Percentiles rank a stretch among this genome's conserved stretches.
These are phyloP conservation scores for Enteromius afrohamiltoni DNA, from an alignment of 2,797 vertebrate species.

Conservation along the genomic window DNA sequence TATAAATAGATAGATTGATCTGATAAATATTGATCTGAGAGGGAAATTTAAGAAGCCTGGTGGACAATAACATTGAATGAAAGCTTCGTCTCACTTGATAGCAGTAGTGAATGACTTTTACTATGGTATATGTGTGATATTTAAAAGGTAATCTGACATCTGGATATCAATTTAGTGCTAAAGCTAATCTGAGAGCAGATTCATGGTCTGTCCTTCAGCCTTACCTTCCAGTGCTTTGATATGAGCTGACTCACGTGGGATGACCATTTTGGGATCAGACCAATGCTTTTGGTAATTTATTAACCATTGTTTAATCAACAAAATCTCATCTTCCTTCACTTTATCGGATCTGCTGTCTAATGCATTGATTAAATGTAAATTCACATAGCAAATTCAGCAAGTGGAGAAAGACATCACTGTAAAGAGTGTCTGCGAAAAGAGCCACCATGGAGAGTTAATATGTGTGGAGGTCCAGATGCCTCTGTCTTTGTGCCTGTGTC, in stretches of 20 bases:
- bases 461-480: constrained; percentile 58
- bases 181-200: constrained; percentile 28
- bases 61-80: not conserved
- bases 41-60: not conserved
- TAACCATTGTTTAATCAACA: not conserved
- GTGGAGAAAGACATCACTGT: not conserved
- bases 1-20: not conserved
- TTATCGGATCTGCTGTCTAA: not conserved
- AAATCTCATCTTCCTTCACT: not conserved
- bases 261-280: constrained; percentile 14
- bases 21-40: not conserved
- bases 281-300: not conserved
- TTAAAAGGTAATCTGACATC: not conserved
- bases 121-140: not conserved
- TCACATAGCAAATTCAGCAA: not conserved
- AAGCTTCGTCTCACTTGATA: not conserved
- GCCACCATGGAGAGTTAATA: constrained; percentile 47
- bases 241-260: not conserved
- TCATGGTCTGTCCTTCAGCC: constrained; percentile 7
- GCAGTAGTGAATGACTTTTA: not conserved
- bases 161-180: not conserved
- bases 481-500: constrained; percentile 56
- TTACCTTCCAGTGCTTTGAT: not conserved
- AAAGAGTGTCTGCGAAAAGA: constrained; percentile 29
- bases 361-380: not conserved